phyloP scores from a whole-genome alignment of 92 coral and sea anemone species.

The Porites evermanni region DNA sequence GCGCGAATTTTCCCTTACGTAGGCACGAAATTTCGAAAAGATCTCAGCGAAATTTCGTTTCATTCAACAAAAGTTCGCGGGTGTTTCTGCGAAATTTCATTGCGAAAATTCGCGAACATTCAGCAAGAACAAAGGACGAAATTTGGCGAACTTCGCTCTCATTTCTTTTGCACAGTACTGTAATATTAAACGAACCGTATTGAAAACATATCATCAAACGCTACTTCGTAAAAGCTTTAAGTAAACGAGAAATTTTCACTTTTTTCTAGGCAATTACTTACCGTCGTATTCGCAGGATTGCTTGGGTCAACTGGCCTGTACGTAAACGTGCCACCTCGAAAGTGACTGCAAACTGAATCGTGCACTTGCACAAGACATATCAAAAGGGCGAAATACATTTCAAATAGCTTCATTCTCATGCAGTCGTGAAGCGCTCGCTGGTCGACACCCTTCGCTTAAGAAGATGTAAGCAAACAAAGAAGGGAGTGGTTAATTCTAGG shows the following conservation, averaged over 20 bases:
- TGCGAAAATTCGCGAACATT: too few species aligned
- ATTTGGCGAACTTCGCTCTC: too few species aligned
- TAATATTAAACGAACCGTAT: too few species aligned
- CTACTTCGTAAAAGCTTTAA: too few species aligned
- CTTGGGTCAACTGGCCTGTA: slow-evolving; percentile 40
- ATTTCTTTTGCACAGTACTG: background rate
- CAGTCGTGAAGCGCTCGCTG: background rate
- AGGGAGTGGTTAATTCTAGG: background rate
- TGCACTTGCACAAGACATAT: slow-evolving; percentile 2
- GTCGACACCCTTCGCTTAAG: background rate
- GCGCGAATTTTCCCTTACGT: too few species aligned
- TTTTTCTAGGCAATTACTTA: background rate
- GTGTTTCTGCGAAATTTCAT: too few species aligned
- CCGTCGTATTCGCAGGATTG: slow-evolving; percentile 26
- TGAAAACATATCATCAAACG: too few species aligned
- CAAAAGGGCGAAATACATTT: background rate
- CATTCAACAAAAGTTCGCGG: too few species aligned
- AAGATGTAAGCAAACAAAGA: background rate
- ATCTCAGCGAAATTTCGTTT: too few species aligned
- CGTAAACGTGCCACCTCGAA: slow-evolving; percentile 42
- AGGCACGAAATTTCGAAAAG: too few species aligned
- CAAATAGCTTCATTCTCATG: slow-evolving; percentile 10
- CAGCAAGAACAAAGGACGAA: too few species aligned
- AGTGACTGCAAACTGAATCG: slow-evolving; percentile 16
- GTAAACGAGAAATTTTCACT: too few species aligned